These are phyloP conservation scores for Tridacna gigas DNA, from an alignment of 2,888 invertebrate species.

Conservation along the genomic window DNA sequence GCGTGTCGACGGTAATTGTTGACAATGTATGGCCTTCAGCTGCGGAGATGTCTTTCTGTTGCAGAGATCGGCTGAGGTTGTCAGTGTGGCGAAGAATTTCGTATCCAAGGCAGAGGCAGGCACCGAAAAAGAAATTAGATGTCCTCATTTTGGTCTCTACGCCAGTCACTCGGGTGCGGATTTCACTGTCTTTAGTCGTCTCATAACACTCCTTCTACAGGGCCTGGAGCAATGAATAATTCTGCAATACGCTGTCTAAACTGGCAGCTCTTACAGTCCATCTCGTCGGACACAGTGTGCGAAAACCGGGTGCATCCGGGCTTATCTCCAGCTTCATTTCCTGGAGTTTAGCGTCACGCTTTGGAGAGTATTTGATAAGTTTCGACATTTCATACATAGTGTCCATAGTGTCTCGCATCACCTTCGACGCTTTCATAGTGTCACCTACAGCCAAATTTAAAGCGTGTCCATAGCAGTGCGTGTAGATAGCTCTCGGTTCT, in stretches of 20 bases:
- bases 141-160: neutral
- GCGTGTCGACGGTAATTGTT: neutral
- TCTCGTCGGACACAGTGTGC: neutral
- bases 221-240: neutral
- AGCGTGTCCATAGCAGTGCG: no score
- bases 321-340: neutral
- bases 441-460: no score
- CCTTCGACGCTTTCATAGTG: no score
- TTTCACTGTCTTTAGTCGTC: neutral
- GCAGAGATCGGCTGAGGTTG: constrained; percentile 42
- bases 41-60: constrained; percentile 47
- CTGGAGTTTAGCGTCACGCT: neutral
- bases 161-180: neutral
- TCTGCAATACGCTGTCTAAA: constrained; percentile 8
- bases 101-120: constrained; percentile 27
- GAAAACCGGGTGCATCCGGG: neutral
- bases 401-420: neutral
- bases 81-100: constrained; percentile 44
- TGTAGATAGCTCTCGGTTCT: neutral
- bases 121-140: constrained; percentile 34
- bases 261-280: neutral
- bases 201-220: neutral
- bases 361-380: neutral
- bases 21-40: constrained; percentile 27
- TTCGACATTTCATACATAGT: neutral